Evolutionary conservation across 2,797 vertebrate species (phyloP), one percentile per base, ranked within the genome.

Genomic region (Pangasius sanitwongsei): DNA sequence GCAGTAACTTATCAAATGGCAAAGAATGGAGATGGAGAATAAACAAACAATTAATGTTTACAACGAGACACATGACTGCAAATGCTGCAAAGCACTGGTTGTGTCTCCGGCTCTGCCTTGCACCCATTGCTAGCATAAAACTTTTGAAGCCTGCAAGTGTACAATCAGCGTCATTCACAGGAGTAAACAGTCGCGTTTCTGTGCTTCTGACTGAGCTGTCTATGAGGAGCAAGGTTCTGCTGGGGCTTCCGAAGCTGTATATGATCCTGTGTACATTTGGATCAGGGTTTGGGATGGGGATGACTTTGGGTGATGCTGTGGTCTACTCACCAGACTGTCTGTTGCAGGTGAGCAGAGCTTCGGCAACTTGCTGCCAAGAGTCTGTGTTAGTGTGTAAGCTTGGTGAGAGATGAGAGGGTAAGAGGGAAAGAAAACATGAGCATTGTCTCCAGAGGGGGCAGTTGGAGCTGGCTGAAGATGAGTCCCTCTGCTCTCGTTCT

Each of bases 391-490:
- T 89, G 92, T 91, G 91, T 80, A 44, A 91, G 87, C 90, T 89
- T 88, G 83, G 50, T 86, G 90, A 92, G 89, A 90, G 89, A 92
- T 67, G 85, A 93, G 88, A 89, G 23, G 80, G 67, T 74, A 77
- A 83, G 90, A 92, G 94, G 70, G 57, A 78, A 89, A 48, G 81
- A 87, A 90, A 87, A 91, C 83, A 89, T 59, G 55, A 87, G 87
- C 65, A 44, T 75, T 31, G 65, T 92, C 91, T 93, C 92, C 70
- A 78, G 93, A 91, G 94, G 92, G 93, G 92, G 90, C 94, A 93
- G 94, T 94, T 93, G 94, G 90, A 92, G 90, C 92, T 92, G 93
- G 93, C 94, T 94, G 93, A 93, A 92, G 91, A 92, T 41, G 80
- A 59, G 83, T 77, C 70, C 87, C 82, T 81, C 16, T 18, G 50